These are phyloP conservation scores for Pangasius mekongensis DNA, from an alignment of 2,797 vertebrate genomes.

Conservation along the genomic window DNA sequence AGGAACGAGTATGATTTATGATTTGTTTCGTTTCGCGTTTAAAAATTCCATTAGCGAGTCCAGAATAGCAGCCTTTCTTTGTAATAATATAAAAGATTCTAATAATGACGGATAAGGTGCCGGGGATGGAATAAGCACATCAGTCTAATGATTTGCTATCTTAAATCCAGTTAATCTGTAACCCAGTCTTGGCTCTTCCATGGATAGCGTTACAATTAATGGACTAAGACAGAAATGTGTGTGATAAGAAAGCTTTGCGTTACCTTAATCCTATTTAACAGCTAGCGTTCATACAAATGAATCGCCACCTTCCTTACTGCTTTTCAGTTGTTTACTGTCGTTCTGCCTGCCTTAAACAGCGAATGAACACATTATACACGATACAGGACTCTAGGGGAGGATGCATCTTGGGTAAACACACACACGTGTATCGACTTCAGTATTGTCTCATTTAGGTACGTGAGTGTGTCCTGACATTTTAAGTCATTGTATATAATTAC, in stretches of 20 bases:
- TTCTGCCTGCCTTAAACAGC: not conserved
- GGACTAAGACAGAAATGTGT: conserved; percentile 14
- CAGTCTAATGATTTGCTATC: conserved; percentile 20
- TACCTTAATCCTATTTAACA: conserved; percentile 18
- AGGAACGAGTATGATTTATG: conserved; percentile 10
- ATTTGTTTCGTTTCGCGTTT: conserved; percentile 6
- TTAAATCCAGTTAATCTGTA: conserved; percentile 19
- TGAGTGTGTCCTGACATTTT: not conserved
- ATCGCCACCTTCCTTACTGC: not conserved
- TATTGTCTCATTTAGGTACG: not conserved
- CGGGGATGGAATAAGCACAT: not conserved
- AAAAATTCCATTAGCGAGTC: conserved; percentile 22
- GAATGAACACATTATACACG: not conserved
- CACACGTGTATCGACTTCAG: not conserved
- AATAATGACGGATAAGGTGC: conserved; percentile 27
- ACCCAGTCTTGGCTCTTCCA: conserved; percentile 15
- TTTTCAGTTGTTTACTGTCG: not conserved
- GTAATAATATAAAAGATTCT: conserved; percentile 4
- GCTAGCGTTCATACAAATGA: not conserved
- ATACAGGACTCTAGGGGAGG: not conserved
- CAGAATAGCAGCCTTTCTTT: conserved; percentile 11
- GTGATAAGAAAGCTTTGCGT: not conserved
- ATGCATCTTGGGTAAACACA: not conserved
- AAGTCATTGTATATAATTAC: not conserved
- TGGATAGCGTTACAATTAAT: conserved; percentile 32